These are phyloP conservation scores for Pseudachorutes palmiensis DNA, from an alignment of 1,140 invertebrate genomes.

Conservation along the genomic window DNA sequence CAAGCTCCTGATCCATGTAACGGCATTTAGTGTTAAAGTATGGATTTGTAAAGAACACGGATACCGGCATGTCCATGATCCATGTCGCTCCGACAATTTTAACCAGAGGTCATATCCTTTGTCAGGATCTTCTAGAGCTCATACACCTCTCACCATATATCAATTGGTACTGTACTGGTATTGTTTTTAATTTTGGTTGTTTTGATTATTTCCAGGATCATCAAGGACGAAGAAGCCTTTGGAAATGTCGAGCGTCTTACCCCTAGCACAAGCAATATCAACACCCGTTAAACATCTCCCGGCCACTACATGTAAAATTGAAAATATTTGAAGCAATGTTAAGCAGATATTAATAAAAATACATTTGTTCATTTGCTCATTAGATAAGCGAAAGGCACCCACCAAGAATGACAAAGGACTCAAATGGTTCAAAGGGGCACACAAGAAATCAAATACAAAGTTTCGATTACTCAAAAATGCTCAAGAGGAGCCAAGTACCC, in stretches of 20 bases:
- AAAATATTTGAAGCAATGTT: not conserved
- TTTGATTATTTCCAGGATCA: not conserved
- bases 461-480: constrained; percentile 25
- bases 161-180: too few species aligned
- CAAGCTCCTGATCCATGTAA: too few species aligned
- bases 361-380: not conserved
- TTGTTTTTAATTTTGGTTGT: too few species aligned
- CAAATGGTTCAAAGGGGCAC: constrained; percentile 33
- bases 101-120: too few species aligned
- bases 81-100: too few species aligned
- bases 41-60: too few species aligned
- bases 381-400: constrained; percentile 16
- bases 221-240: not conserved
- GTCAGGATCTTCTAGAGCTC: too few species aligned
- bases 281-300: not conserved
- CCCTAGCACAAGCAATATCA: not conserved
- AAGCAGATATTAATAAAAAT: not conserved
- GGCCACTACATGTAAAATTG: not conserved
- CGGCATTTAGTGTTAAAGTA: too few species aligned
- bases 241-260: not conserved
- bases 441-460: constrained; percentile 18
- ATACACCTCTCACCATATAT: too few species aligned
- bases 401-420: constrained; percentile 12
- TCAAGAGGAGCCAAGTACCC: constrained; percentile 19
- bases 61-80: too few species aligned